Evolutionary conservation across 2,113 vertebrate genomes (phyloP), one percentile per base, ranked within the genome.

Genomic region (Notarius lentiginosus): DNA sequence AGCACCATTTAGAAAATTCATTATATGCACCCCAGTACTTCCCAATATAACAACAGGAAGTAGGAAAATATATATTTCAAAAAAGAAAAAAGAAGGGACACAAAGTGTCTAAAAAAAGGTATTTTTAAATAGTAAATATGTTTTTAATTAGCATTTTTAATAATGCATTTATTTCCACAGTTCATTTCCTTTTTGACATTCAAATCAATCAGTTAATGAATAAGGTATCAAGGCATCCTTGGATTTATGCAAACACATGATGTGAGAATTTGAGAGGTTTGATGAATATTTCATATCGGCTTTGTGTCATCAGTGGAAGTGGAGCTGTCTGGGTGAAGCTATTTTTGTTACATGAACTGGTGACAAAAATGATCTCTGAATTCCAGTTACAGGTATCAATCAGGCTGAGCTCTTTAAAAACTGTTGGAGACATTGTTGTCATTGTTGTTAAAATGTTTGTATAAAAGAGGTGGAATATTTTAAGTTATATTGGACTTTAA

Each of bases 241-340:
- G 61, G 60, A 79, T 58, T 76, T 51, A 85, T 85, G 61, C 79
- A 73, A 53, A 83, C 85, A 85, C 22, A 18, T 24, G 49, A 18
- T 77, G 11, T 79, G 75, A 83, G 41, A 88, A 79, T 17, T n/a
- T 66, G 86, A 87, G 76, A 30, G 30, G 72, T 84, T 65, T 84
- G 41, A 88, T 87, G 79, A 79, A 84, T 82, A 87, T 84, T 88
- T 87, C 41, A 87, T 56, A 80, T 34, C n/a, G 84, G 75, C 27
- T 79, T 86, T 89, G 77, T 82, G 86, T 87, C 84, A 82, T 70
- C 83, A 85, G 66, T 61, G 63, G 70, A 34, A 49, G 47, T 70
- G 75, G 60, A 79, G 34, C 73, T 87, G 22, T 87, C 81, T 55
- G 72, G 55, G 30, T 86, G 55, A 73, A 86, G 30, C 66, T 55